A percentile compares a stretch with the other conserved stretches of the same genome.
Conservation (phyloP, 2,113 vertebrate species). For the Bos javanicus region DNA sequence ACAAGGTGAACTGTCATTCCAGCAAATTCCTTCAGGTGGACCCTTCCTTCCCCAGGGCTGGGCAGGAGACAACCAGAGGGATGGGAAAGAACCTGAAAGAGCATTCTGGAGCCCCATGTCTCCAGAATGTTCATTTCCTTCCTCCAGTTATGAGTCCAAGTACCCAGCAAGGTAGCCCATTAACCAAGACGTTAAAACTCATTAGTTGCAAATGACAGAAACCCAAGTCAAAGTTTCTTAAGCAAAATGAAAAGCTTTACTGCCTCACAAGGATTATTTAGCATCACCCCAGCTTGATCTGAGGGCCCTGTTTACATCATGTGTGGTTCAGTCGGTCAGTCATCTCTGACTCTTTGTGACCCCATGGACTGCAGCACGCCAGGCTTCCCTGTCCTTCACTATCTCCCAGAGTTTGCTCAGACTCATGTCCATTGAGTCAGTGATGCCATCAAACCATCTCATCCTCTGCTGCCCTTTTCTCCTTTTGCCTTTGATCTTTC, state of each 20-base stretch:
- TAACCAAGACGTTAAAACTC: background rate
- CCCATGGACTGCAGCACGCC: background rate
- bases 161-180: background rate
- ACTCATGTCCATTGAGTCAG: background rate
- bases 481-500: background rate
- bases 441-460: background rate
- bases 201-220: background rate
- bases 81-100: background rate
- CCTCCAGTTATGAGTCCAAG: background rate
- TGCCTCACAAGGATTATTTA: background rate
- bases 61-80: background rate
- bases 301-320: background rate
- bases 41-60: background rate
- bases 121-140: background rate
- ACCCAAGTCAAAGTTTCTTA: background rate
- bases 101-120: rapidly evolving
- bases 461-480: background rate
- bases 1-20: background rate
- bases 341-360: background rate
- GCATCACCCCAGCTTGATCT: background rate
- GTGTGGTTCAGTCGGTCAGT: background rate
- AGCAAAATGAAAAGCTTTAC: background rate
- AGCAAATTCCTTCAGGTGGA: background rate
- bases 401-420: background rate
- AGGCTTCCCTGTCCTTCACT: background rate